Conservation (phyloP, 2,113 vertebrate genomes). For the Plectropomus leopardus region DNA sequence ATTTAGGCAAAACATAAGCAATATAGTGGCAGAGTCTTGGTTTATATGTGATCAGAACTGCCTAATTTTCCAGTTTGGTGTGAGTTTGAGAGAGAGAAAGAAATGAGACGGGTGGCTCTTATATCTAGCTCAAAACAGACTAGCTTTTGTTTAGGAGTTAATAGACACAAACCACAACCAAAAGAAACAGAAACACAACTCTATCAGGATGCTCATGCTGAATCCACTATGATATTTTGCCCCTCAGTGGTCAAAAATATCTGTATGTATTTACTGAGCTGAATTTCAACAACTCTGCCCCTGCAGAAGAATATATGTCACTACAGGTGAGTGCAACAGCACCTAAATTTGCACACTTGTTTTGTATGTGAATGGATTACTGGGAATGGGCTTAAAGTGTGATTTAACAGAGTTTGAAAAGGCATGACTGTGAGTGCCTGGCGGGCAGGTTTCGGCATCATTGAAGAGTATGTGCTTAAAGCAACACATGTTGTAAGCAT, state of each 20-base stretch:
- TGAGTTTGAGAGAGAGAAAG: no score
- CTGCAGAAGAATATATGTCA: constrained; percentile 2
- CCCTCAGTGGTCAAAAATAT: not conserved
- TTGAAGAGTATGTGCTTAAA: not conserved
- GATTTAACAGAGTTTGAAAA: constrained; percentile 27
- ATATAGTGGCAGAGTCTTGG: no score
- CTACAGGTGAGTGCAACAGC: constrained; percentile 1
- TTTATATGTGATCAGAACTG: no score
- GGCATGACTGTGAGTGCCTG: constrained; percentile 12
- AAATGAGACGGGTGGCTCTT: no score
- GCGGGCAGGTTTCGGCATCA: constrained; percentile 18
- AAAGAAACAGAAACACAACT: not conserved
- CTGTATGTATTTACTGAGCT: not conserved
- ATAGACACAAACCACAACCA: not conserved
- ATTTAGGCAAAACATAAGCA: no score
- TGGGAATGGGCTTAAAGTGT: constrained; percentile 4
- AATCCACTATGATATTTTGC: not conserved
- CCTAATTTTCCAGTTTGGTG: no score
- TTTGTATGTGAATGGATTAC: not conserved
- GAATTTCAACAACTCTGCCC: not conserved
- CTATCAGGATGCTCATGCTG: not conserved
- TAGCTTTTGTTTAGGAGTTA: not conserved
- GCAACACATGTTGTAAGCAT: not conserved
- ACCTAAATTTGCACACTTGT: constrained; percentile 11
- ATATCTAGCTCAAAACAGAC: not conserved